Evolutionary conservation across 1,140 invertebrate species (phyloP).

Genomic region (Frieseomelitta varia): DNA sequence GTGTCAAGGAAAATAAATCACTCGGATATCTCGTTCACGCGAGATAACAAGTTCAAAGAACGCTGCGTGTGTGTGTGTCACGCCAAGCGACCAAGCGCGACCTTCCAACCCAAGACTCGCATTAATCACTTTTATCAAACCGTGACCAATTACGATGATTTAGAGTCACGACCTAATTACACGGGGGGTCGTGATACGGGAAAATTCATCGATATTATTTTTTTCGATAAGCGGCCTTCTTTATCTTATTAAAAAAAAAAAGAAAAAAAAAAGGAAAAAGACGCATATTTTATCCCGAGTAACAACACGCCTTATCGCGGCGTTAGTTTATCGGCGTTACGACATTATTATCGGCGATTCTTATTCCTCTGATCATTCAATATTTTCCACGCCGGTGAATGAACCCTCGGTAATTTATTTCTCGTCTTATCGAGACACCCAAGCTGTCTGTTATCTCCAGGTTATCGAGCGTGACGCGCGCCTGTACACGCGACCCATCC

Average conservation of each 20-base stretch:
- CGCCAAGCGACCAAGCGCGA: too few relatives aligned
- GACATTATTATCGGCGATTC: background rate
- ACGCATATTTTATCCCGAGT: background rate
- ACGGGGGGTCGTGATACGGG: background rate
- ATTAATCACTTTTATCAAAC: background rate
- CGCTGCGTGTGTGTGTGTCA: background rate
- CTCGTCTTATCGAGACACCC: background rate
- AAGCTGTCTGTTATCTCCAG: background rate
- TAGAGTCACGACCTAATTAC: background rate
- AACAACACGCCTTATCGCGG: background rate
- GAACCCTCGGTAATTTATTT: background rate
- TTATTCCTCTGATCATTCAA: background rate
- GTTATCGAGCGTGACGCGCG: background rate
- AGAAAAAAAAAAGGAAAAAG: background rate
- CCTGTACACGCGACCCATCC: constrained; percentile 1
- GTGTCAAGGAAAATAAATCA: background rate
- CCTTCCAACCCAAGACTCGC: background rate
- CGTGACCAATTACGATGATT: background rate
- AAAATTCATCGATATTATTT: background rate
- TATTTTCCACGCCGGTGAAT: background rate
- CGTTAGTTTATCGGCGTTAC: background rate
- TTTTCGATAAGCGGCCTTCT: too few relatives aligned
- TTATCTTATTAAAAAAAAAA: background rate
- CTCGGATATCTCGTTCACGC: background rate
- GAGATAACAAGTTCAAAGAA: background rate